phyloP scores from a whole-genome alignment of 1,140 invertebrate species.

The Ceratina calcarata region DNA sequence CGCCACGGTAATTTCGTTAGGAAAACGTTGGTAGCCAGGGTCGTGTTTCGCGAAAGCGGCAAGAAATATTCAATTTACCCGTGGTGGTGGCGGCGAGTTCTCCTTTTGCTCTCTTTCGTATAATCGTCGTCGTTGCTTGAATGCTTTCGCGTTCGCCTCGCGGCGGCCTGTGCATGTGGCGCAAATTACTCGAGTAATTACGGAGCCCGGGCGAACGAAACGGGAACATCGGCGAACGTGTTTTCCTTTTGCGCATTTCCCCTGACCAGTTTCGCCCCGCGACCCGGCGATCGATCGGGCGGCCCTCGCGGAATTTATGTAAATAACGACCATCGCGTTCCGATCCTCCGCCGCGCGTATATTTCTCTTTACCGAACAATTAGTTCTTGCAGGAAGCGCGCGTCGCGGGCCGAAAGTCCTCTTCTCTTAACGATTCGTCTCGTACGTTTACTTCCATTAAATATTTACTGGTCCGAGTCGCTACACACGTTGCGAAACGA shows the following conservation, averaged over 20 bases:
- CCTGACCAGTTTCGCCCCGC: no score
- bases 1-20: slow-evolving; percentile 6
- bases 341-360: no score
- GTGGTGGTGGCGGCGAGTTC: background rate
- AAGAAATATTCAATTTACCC: slow-evolving; percentile 45
- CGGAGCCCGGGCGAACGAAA: background rate
- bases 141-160: background rate
- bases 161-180: slow-evolving; percentile 23
- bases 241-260: slow-evolving; percentile 1
- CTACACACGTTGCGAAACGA: no score
- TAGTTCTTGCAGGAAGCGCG: no score
- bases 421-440: no score
- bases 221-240: background rate
- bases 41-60: background rate
- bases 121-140: slow-evolving; percentile 22
- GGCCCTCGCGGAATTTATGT: no score
- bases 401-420: no score
- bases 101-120: slow-evolving; percentile 21
- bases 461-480: no score
- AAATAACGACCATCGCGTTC: no score
- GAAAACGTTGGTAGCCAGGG: background rate
- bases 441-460: no score
- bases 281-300: no score
- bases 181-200: slow-evolving; percentile 46
- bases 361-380: no score